Evolutionary conservation across 1,140 invertebrate genomes (phyloP), one percentile per base, ranked within the genome.

Genomic region (Aphelinus certus): DNA sequence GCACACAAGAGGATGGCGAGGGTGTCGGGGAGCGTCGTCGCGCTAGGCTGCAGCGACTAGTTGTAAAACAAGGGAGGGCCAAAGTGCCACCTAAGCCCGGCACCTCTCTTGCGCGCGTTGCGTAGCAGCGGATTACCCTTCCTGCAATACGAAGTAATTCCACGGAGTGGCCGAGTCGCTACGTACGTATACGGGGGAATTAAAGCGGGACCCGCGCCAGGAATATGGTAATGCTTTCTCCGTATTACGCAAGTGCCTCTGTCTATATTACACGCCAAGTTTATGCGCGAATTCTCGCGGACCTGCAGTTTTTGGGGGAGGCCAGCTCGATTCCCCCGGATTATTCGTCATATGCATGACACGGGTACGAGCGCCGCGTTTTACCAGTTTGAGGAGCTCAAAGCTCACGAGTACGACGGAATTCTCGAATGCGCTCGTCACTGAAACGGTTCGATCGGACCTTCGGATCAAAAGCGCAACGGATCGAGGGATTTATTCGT

Each of bases 61-160:
- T 48, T 66, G 69, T 61, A 61, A 76, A 71, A 71, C 63, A 71
- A 67, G 63, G 67, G 73, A 64, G 70, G 66, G 70, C 71, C 75
- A 76, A 65, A 67, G 58, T 68, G 64, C 57, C 42, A 66, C 48
- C 72, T 61, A 75, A 81, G 81, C 80, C 73, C 80, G 47, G 47
- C 61, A 48, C n/a, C 45, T 60, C 7, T 60, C 57, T 57, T 46
- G 61, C 71, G 55, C 43, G 58, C 47, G 43, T 53, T 53, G 51
- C 51, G 51, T 53, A 60, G 58, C 69, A 65, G 69, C 56, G 69
- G 69, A 76, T 72, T 72, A 71, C 49, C 69, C 64, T 71, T 68
- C 62, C 69, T 70, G 51, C 62, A 66, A 66, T 66, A 60, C 65
- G 42, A 69, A 72, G 70, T 67, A 71, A 70, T 70, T 76, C 74